Conservation (phyloP, 2,888 invertebrate genomes). For the Pyralis farinalis region DNA sequence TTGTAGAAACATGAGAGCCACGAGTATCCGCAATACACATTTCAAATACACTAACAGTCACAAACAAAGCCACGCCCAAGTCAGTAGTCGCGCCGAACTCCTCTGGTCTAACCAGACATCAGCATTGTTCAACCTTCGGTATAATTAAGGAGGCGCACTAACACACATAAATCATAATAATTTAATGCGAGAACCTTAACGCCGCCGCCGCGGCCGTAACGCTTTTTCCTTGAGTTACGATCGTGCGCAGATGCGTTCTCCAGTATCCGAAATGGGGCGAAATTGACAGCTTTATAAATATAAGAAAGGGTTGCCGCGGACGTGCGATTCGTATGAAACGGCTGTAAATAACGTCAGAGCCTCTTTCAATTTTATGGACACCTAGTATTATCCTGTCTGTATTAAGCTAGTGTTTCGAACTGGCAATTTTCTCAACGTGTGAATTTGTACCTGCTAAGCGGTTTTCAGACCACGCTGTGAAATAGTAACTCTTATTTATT, state of each 20-base stretch:
- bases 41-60: no score
- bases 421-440: background rate
- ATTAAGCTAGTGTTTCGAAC: conserved; percentile 11
- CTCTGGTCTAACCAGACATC: no score
- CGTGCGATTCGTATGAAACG: conserved; percentile 39
- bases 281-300: conserved; percentile 74
- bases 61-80: background rate
- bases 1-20: no score
- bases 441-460: background rate
- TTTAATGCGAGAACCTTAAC: conserved; percentile 68
- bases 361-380: conserved; percentile 35
- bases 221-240: conserved; percentile 58
- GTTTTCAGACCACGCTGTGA: background rate
- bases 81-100: conserved; percentile 25
- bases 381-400: conserved; percentile 22
- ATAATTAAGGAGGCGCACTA: conserved; percentile 73
- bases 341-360: conserved; percentile 37
- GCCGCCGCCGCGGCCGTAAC: conserved; percentile 36
- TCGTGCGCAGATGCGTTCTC: conserved; percentile 56
- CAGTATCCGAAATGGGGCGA: conserved; percentile 53
- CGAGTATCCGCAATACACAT: no score
- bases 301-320: conserved; percentile 34
- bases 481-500: no score
- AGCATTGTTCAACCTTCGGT: conserved; percentile 59
- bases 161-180: conserved; percentile 79